phyloP scores from a whole-genome alignment of 2,113 vertebrate species.

The Pedionomus torquatus region DNA sequence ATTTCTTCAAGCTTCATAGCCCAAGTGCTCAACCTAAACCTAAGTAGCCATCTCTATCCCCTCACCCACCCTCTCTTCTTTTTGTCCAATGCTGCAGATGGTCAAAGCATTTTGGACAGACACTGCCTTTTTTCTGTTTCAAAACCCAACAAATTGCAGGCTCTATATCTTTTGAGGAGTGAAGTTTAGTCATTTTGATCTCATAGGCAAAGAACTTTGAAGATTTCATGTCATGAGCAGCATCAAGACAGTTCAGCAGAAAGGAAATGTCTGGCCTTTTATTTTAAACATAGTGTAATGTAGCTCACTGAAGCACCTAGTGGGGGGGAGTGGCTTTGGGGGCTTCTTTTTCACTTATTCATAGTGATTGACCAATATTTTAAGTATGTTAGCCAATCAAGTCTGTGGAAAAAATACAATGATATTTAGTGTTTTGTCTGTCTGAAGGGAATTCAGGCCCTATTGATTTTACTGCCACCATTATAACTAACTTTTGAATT shows the following conservation, averaged over 20 bases:
- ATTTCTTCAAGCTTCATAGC: slow-evolving; percentile 13
- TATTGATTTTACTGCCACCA: neutral
- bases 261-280: neutral
- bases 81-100: neutral
- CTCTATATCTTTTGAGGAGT: neutral
- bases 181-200: neutral
- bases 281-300: neutral
- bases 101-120: neutral
- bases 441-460: neutral
- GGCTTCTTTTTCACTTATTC: neutral
- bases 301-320: neutral
- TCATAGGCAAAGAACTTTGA: neutral
- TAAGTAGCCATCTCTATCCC: neutral
- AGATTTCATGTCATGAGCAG: neutral
- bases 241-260: neutral
- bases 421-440: neutral
- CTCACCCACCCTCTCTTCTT: neutral
- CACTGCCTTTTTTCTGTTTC: neutral
- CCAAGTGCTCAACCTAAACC: neutral
- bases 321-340: fast-evolving
- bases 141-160: neutral
- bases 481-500: neutral
- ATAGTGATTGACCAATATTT: neutral
- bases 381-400: neutral
- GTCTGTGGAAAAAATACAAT: neutral